These are phyloP conservation scores for Coranthus polyacanthus DNA, from an alignment of 2,797 vertebrate species.

Conservation along the genomic window DNA sequence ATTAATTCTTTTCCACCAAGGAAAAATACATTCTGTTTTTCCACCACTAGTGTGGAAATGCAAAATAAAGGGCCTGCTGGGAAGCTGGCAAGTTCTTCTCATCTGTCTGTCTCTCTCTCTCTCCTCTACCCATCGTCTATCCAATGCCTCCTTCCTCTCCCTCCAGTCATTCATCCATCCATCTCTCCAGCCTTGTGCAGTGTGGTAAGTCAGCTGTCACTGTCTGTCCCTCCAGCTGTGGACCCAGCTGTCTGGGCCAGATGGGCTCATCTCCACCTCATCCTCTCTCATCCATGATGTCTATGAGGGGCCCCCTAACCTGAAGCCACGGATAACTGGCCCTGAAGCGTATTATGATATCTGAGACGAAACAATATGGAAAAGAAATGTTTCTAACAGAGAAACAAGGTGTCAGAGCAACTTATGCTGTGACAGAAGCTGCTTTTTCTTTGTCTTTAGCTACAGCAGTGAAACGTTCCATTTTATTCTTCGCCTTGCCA, in stretches of 20 bases:
- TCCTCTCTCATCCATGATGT: constrained; percentile 57
- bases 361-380: constrained; percentile 45
- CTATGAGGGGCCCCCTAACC: constrained; percentile 52
- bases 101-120: constrained; percentile 21
- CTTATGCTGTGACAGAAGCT: constrained; percentile 34
- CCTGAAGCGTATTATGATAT: constrained; percentile 24
- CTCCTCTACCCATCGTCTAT: constrained; percentile 37
- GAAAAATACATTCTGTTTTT: background rate
- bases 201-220: constrained; percentile 75
- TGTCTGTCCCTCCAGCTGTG: constrained; percentile 80
- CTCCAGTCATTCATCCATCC: constrained; percentile 67
- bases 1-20: no score
- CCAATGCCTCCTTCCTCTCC: constrained; percentile 34
- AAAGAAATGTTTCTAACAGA: constrained; percentile 35
- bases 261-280: constrained; percentile 73
- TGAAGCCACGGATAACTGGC: constrained; percentile 46
- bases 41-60: constrained; percentile 4
- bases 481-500: constrained; percentile 29
- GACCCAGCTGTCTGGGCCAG: constrained; percentile 79
- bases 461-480: constrained; percentile 11
- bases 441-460: constrained; percentile 31
- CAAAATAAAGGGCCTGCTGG: constrained; percentile 36
- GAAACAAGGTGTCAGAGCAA: constrained; percentile 10
- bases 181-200: constrained; percentile 56
- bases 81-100: constrained; percentile 16